phyloP scores from a whole-genome alignment of 2,888 invertebrate genomes.

The Leptinotarsa rubiginosa region DNA sequence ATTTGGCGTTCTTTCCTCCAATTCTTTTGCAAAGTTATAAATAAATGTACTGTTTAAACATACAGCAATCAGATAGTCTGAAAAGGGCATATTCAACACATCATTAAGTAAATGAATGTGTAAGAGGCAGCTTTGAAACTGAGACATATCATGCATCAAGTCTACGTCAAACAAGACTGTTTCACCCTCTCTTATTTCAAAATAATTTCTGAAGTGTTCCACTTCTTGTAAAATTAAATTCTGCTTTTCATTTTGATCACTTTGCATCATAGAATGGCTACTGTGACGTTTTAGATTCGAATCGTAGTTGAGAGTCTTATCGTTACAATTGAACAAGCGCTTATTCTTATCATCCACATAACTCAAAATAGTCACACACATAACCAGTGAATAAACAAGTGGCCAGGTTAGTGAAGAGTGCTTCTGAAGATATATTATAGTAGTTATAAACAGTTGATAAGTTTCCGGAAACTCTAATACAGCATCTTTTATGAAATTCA shows the following conservation, averaged over 20 bases:
- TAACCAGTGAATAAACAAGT: slow-evolving; percentile 71
- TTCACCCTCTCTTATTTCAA: slow-evolving; percentile 71
- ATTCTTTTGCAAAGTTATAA: slow-evolving; percentile 77
- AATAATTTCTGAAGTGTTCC: slow-evolving; percentile 69
- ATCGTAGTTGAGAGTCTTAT: background rate
- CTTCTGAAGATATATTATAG: slow-evolving; percentile 71
- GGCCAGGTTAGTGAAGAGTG: slow-evolving; percentile 62
- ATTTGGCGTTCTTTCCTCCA: slow-evolving; percentile 64
- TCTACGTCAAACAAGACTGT: slow-evolving; percentile 68
- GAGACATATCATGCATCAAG: slow-evolving; percentile 74
- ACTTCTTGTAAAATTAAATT: background rate
- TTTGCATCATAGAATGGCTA: background rate
- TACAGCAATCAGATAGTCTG: slow-evolving; percentile 70
- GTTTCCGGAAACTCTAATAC: slow-evolving; percentile 69
- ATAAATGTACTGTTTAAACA: slow-evolving; percentile 81
- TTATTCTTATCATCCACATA: background rate
- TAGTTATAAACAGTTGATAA: slow-evolving; percentile 72
- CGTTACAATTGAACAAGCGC: background rate
- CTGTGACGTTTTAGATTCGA: background rate
- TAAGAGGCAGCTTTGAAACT: slow-evolving; percentile 75
- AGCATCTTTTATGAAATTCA: background rate
- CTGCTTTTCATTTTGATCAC: background rate
- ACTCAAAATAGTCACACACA: slow-evolving; percentile 66
- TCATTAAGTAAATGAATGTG: slow-evolving; percentile 74
- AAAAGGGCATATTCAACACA: slow-evolving; percentile 73